These are phyloP conservation scores for Metallyticus violacea DNA, from an alignment of 2,888 invertebrate species.

Conservation along the genomic window DNA sequence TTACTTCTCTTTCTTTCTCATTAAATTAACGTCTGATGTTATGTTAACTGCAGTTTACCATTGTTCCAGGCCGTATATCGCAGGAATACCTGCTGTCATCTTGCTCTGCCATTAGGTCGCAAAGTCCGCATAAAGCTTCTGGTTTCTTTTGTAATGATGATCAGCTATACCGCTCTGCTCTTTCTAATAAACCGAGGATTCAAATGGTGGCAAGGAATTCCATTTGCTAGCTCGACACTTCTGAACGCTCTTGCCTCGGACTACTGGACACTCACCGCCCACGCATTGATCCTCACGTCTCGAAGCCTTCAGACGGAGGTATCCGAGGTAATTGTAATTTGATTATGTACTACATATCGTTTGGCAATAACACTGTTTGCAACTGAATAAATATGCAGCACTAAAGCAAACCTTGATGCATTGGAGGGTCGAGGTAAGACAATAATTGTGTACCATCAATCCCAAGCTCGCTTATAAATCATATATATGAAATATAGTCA, in stretches of 20 bases:
- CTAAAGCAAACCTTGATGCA: no score
- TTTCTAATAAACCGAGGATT: neutral
- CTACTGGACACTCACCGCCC: neutral
- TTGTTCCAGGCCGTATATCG: neutral
- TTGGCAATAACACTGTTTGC: no score
- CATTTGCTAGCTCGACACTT: neutral
- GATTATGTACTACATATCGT: no score
- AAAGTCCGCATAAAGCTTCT: neutral
- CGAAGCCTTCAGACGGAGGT: neutral
- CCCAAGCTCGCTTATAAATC: no score
- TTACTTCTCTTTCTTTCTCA: no score
- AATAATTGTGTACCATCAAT: no score
- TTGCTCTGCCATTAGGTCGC: neutral
- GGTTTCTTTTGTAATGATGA: neutral
- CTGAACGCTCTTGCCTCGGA: neutral
- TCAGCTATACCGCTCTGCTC: neutral
- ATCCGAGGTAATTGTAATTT: neutral
- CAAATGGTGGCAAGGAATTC: neutral
- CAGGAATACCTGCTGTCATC: neutral
- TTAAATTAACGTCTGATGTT: no score
- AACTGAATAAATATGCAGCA: no score
- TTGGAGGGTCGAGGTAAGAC: no score
- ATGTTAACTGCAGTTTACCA: neutral
- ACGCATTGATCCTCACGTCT: neutral
- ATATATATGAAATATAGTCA: no score